A percentile compares a stretch with the other conserved stretches of the same genome.
These are phyloP conservation scores for Papilio aristodemus DNA, from an alignment of 1,140 invertebrate species.

Conservation along the genomic window DNA sequence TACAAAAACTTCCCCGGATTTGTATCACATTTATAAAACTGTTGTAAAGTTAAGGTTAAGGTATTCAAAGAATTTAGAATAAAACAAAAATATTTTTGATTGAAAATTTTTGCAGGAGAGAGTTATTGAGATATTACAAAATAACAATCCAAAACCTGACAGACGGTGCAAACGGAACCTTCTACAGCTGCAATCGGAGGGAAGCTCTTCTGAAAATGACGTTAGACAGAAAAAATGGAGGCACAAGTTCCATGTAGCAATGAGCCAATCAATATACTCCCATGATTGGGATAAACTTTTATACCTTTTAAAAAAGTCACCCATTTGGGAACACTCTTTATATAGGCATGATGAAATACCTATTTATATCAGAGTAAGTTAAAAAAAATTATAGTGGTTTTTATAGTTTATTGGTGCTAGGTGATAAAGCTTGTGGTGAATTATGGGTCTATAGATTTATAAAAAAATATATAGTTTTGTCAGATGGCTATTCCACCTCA, in stretches of 20 bases:
- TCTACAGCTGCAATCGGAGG: slow-evolving; percentile 43
- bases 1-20: too few relatives aligned
- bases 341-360: slow-evolving; percentile 41
- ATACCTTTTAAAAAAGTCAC: slow-evolving; percentile 59
- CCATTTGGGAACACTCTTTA: slow-evolving; percentile 51
- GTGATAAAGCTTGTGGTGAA: background rate
- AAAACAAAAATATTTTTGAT: too few relatives aligned
- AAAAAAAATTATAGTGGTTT: slow-evolving; percentile 24
- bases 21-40: too few relatives aligned
- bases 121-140: slow-evolving; percentile 49
- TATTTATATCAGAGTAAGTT: slow-evolving; percentile 60
- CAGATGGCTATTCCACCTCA: too few relatives aligned
- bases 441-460: too few relatives aligned
- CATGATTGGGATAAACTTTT: slow-evolving; percentile 65
- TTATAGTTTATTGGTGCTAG: background rate
- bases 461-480: too few relatives aligned
- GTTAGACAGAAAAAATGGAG: slow-evolving; percentile 41
- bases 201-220: slow-evolving; percentile 37
- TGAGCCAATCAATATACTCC: slow-evolving; percentile 59
- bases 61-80: too few relatives aligned
- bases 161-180: slow-evolving; percentile 50
- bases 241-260: slow-evolving; percentile 44
- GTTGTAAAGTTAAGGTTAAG: too few relatives aligned
- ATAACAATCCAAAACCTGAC: slow-evolving; percentile 36
- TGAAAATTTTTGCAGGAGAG: slow-evolving; percentile 50